Evolutionary conservation across 2,888 invertebrate species (phyloP).

Genomic region (Sthenelais limicola): DNA sequence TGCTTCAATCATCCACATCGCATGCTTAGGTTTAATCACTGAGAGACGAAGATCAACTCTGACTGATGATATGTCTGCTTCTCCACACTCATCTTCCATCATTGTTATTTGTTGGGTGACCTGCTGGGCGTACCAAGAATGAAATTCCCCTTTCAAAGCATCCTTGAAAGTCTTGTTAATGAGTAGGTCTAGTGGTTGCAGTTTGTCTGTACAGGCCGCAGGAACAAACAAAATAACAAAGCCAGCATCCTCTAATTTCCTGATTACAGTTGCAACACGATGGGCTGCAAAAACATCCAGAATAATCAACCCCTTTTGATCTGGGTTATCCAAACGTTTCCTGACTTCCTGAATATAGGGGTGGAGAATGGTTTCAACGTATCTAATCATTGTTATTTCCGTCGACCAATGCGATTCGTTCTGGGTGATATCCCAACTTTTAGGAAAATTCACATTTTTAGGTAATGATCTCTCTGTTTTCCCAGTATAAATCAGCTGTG

Average conservation of each 20-base stretch:
- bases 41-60: no score
- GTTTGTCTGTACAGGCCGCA: conserved; percentile 49
- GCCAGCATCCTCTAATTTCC: conserved; percentile 34
- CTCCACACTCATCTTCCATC: no score
- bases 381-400: not conserved
- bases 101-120: not conserved
- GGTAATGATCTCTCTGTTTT: no score
- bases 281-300: conserved; percentile 39
- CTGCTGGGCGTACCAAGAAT: conserved; percentile 43
- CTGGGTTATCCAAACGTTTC: no score
- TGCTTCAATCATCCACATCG: not conserved
- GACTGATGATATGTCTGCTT: no score
- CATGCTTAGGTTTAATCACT: no score
- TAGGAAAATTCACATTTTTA: no score
- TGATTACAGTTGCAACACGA: conserved; percentile 8
- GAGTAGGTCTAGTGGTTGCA: conserved; percentile 50
- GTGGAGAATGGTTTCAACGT: no score
- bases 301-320: conserved; percentile 27
- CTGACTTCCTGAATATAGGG: no score
- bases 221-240: conserved; percentile 45
- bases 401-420: no score
- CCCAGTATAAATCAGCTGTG: no score
- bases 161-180: conserved; percentile 48
- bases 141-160: conserved; percentile 42
- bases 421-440: no score